phyloP scores from a whole-genome alignment of 2,113 vertebrate species.

The Aphelocoma coerulescens region DNA sequence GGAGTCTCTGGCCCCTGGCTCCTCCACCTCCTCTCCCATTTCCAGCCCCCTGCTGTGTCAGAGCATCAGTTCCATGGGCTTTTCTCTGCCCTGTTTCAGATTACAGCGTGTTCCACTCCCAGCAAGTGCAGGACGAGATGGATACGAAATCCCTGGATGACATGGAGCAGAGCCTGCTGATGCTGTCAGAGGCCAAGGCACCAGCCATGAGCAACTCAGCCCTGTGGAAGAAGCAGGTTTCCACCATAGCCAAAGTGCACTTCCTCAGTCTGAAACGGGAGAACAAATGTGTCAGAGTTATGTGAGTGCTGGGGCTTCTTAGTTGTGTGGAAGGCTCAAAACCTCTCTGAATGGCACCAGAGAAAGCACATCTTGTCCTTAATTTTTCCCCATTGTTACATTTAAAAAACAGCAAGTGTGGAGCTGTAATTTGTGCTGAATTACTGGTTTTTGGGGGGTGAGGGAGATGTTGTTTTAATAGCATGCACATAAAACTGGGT shows the following conservation, averaged over 20 bases:
- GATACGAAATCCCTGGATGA: constrained; percentile 80
- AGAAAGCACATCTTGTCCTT: neutral
- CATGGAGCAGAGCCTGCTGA: constrained; percentile 86
- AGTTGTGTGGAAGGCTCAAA: rapidly evolving
- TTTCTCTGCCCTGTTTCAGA: constrained; percentile 69
- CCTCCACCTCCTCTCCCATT: neutral
- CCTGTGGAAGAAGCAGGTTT: constrained; percentile 92
- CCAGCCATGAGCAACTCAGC: constrained; percentile 65
- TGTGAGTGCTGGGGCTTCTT: constrained; percentile 64
- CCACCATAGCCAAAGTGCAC: constrained; percentile 85
- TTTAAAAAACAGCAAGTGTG: neutral
- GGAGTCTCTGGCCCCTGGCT: neutral
- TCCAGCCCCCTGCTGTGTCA: neutral
- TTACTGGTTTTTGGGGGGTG: rapidly evolving
- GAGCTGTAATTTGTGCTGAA: neutral
- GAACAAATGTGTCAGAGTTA: constrained; percentile 79
- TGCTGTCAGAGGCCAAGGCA: constrained; percentile 78
- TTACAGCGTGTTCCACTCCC: constrained; percentile 88
- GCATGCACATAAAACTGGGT: neutral
- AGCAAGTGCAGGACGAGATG: constrained; percentile 79
- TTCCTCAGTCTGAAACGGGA: constrained; percentile 87
- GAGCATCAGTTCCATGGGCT: neutral
- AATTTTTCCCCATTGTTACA: neutral
- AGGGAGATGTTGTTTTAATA: neutral
- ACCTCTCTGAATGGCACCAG: neutral